phyloP scores from a whole-genome alignment of 2,113 vertebrate genomes.

The Cygnus buccinator region DNA sequence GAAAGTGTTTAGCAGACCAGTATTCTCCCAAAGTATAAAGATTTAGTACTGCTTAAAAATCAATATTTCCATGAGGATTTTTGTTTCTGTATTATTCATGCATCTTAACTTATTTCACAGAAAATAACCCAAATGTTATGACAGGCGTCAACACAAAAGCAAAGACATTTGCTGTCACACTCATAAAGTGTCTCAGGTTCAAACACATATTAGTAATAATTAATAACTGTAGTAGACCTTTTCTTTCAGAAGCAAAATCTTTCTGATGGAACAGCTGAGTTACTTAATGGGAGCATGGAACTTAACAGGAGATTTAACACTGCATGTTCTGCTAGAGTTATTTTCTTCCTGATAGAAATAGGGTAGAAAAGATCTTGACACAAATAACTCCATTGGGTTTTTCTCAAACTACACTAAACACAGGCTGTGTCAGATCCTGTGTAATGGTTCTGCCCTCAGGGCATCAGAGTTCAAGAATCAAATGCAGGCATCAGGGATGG shows the following conservation, averaged over 20 bases:
- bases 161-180: not conserved
- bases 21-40: not conserved
- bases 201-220: not conserved
- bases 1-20: not conserved
- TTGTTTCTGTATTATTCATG: not conserved
- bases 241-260: not conserved
- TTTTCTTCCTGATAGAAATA: not conserved
- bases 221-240: not conserved
- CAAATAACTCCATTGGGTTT: not conserved
- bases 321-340: not conserved
- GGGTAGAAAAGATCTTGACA: not conserved
- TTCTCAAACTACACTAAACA: not conserved
- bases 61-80: not conserved
- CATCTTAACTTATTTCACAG: not conserved
- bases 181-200: not conserved
- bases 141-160: not conserved
- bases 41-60: not conserved
- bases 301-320: not conserved
- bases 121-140: not conserved
- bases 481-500: accelerated
- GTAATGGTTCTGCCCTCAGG: not conserved
- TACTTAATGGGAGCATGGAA: not conserved
- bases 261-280: not conserved
- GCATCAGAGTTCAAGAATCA: not conserved
- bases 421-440: not conserved